Conservation (phyloP, 2,113 vertebrate species). For the Oophaga pumilio region DNA sequence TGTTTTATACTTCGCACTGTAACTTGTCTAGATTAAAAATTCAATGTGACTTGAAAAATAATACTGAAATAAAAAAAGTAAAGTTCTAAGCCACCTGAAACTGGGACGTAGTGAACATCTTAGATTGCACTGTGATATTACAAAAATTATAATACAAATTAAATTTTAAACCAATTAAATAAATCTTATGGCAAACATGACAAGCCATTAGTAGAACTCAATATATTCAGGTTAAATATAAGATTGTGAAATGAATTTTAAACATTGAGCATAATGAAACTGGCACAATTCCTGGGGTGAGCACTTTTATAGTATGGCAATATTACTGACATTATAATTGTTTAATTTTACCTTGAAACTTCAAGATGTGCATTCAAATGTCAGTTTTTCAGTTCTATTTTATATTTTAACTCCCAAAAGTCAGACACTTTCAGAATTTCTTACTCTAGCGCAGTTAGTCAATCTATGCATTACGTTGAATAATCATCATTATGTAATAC, state of each 20-base stretch:
- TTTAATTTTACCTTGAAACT: background rate
- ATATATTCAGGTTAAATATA: conserved; percentile 41
- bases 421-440: too few species aligned
- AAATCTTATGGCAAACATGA: conserved; percentile 37
- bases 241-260: conserved; percentile 5
- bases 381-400: background rate
- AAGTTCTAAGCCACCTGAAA: conserved; percentile 1
- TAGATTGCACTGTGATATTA: conserved; percentile 22
- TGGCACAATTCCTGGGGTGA: conserved; percentile 27
- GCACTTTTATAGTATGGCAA: conserved; percentile 2
- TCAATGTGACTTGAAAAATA: conserved; percentile 23
- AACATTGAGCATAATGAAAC: conserved; percentile 19
- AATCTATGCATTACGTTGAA: too few species aligned
- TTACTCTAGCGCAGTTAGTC: too few species aligned
- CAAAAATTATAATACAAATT: conserved; percentile 21
- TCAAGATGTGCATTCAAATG: background rate
- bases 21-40: conserved; percentile 22
- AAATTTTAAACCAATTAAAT: conserved; percentile 32
- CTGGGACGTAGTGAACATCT: background rate
- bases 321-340: conserved; percentile 15
- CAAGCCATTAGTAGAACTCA: conserved; percentile 7
- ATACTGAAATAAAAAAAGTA: conserved; percentile 2
- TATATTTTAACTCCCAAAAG: background rate
- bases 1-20: conserved; percentile 21
- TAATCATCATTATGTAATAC: too few species aligned